Base-by-base conservation (phyloP, 1,140 invertebrate species). In the Diachasma alloeum region DNA sequence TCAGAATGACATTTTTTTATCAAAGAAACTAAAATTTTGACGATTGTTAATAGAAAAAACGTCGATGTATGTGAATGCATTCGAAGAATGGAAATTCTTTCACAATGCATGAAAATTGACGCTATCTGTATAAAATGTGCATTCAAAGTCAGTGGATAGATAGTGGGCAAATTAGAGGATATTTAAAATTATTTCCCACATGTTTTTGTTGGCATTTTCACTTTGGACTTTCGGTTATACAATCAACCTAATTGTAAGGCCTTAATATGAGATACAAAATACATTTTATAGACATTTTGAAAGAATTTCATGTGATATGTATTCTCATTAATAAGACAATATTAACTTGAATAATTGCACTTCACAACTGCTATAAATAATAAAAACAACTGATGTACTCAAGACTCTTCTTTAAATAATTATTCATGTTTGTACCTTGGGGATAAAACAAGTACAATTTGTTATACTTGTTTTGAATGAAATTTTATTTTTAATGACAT, bases 241-340 rank as follows among this genome's bases (percentile, higher is more conserved):
- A 73, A 56, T 53, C 13, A 11, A 11, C 39, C 8, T 48, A 59
- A 46, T 73, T 46, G 15, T 24, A 59, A 73, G 56, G 56, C n/a
- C 48, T 53, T 53, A 63, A 63, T 15, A 26, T 63, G 19, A 63
- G 59, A 26, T 13, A 63, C 19, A 31, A 63, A 26, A 15, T 4
- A 31, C 53, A 39, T 74, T 80, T 79, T 79, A 66, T 78, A 72
- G 69, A 81, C n/a, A 81, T 80, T 78, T 78, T 81, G 72, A 77
- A 82, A 83, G 36, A 81, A 76, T 83, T 79, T 81, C 75, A 84
- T 85, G 84, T 85, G 82, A 85, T 85, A 85, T 75, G 71, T 76
- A 84, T 85, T 68, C 78, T 83, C 78, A 80, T 83, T 81, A 81
- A 76, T 24, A 37, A 82, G 84, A 85, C 82, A 84, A 84, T 84